Evolutionary conservation across 2,113 vertebrate species (phyloP), one percentile per base, ranked within the genome.

Genomic region (Aleadryas rufinucha): DNA sequence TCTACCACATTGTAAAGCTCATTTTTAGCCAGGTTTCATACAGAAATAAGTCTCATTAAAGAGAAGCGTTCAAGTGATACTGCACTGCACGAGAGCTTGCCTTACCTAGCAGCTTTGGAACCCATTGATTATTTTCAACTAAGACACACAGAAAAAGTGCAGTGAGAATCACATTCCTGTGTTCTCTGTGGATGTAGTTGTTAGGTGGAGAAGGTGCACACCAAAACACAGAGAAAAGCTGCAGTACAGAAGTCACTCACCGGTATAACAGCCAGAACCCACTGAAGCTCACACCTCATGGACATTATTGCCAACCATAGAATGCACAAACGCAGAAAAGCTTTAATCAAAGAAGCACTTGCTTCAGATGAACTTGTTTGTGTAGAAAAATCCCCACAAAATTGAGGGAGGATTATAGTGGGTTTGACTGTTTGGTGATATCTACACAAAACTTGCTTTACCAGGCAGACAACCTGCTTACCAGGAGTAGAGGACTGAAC

Each of bases 331-430:
- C 44, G 78, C 13, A 60, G 44, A 30, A 56, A 21, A n/a, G 16
- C 13, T 64, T 86, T 45, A 52, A 7, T 42, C 23, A 35, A 0
- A 39, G 33, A 52, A 59, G 11, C 41, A 45, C 2, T 52, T 42
- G 7, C 18, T 84, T 72, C 31, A 61, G 22, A 23, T 41, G 24
- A 66, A n/a, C 23, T 44, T 61, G 7, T n/a, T 17, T 42, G 15
- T 10, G 20, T 13, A 49, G 23, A 57, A 37, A 89, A 71, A 37
- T 4, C 5, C 18, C 3, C 49, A 45, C 9, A 60, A 54, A 64
- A 65, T 0, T 39, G 4, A 20, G 5, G 28, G 5, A 39, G 7
- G 4, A 12, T 26, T 27, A 11, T 0, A 39, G 21, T 6, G 9
- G n/a, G 5, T 66, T 75, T 79, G 37, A 28, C 20, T 61, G 18